Conservation (phyloP, 1,140 invertebrate genomes). For the Uloborus diversus region DNA sequence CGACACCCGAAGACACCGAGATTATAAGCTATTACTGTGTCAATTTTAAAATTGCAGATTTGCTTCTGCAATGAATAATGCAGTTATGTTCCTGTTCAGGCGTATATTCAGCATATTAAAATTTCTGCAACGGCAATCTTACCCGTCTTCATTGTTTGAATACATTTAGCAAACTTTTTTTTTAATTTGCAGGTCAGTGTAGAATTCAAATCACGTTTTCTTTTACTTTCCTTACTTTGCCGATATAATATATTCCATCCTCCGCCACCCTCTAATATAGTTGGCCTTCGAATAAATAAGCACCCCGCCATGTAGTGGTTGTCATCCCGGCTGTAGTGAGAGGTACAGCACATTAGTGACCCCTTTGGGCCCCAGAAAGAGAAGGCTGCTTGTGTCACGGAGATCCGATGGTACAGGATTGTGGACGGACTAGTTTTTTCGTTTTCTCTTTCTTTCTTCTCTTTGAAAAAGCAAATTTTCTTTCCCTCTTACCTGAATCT, state of each 20-base stretch:
- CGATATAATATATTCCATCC: background rate
- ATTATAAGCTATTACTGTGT: no score
- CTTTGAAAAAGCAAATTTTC: no score
- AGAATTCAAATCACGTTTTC: background rate
- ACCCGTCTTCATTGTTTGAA: no score
- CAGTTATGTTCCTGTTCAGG: no score
- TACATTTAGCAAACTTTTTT: no score
- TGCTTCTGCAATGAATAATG: no score
- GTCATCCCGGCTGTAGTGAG: constrained; percentile 16
- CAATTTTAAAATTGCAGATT: no score
- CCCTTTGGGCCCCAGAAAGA: constrained; percentile 16
- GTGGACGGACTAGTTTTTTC: constrained; percentile 14
- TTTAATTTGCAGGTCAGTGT: no score
- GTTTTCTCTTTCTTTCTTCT: background rate
- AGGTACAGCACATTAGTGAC: constrained; percentile 17
- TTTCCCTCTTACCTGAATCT: constrained; percentile 17
- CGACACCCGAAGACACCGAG: no score
- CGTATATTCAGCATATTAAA: no score
- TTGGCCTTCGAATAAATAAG: constrained; percentile 29
- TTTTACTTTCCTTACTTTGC: background rate
- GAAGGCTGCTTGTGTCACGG: constrained; percentile 4
- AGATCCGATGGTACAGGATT: background rate
- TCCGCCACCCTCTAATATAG: background rate
- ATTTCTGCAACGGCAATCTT: no score
- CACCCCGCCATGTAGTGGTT: constrained; percentile 16